Evolutionary conservation across 2,888 invertebrate genomes (phyloP), one percentile per base, ranked within the genome.

Genomic region (Auanema sp.): DNA sequence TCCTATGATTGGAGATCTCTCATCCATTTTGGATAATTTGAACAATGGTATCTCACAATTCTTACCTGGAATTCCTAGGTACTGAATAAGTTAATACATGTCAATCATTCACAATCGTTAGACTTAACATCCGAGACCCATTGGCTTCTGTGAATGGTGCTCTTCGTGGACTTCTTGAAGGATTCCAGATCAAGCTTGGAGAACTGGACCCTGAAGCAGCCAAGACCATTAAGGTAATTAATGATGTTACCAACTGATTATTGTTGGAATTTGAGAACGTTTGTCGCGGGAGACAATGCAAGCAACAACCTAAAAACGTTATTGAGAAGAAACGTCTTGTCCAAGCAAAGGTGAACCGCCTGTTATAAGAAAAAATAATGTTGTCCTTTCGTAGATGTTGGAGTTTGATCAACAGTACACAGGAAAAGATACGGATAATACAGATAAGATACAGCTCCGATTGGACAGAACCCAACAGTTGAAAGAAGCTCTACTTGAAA

Each of bases 391-490:
- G 14, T 42, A 59, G 54, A 60, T 60, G 14, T 54, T 44, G 18
- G 60, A 60, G 24, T 60, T 60, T 47, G 60, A 60, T 24, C 56
- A 62, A 33, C 49, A 14, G 55, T 61, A 68, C 25, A 63, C 58
- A 50, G 58, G 60, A 10, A 68, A 66, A 16, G 71, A 66, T 43
- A 58, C 51, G 33, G 66, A 70, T 40, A 66, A 58, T 1, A 65
- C 69, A 23, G 72, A 74, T 43, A 70, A 69, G 14, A 65, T 82
- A 51, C 79, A 81, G 42, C 16, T 74, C 51, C 58, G 79, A 50
- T 70, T 81, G 41, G 77, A 78, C 10, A 65, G 81, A 64, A 81
- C 80, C 8, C 69, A 76, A 41, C 81, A 82, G 60, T 64, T 81
- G 16, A 81, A 81, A 60, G 74, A 79, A 56, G 80, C 79, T 4